Conservation (phyloP, 1,140 invertebrate species). For the Hyphantria cunea region DNA sequence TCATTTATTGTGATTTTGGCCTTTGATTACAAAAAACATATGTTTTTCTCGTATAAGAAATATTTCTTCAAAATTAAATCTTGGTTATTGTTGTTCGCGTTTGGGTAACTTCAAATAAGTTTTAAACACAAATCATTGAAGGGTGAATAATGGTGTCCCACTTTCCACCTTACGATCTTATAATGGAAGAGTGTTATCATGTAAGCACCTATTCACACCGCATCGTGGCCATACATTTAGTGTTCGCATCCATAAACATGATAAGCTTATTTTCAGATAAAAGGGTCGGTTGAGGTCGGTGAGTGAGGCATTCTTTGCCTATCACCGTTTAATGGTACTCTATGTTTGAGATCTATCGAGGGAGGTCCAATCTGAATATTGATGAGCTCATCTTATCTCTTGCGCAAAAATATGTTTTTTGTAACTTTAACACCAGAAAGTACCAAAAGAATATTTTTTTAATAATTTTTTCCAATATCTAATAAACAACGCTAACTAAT, state of each 20-base stretch:
- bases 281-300: slow-evolving; percentile 62
- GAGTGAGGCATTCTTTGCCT: slow-evolving; percentile 72
- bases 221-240: slow-evolving; percentile 43
- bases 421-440: slow-evolving; percentile 39
- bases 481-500: too few relatives aligned
- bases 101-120: slow-evolving; percentile 20
- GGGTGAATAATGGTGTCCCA: slow-evolving; percentile 18
- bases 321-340: slow-evolving; percentile 70
- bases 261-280: slow-evolving; percentile 76
- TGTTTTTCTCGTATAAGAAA: neutral
- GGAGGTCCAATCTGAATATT: slow-evolving; percentile 75
- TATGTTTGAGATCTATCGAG: slow-evolving; percentile 66
- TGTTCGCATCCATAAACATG: slow-evolving; percentile 65
- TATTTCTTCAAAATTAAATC: slow-evolving; percentile 12
- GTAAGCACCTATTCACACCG: slow-evolving; percentile 44
- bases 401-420: slow-evolving; percentile 48
- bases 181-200: slow-evolving; percentile 52
- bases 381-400: slow-evolving; percentile 55
- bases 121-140: slow-evolving; percentile 22
- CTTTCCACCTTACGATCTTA: slow-evolving; percentile 34
- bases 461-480: too few relatives aligned
- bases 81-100: slow-evolving; percentile 20
- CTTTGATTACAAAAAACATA: too few relatives aligned
- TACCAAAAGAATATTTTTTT: too few relatives aligned
- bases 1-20: too few relatives aligned